These are phyloP conservation scores for Corythornis leucogaster DNA, from an alignment of 2,797 vertebrate genomes.

Conservation along the genomic window DNA sequence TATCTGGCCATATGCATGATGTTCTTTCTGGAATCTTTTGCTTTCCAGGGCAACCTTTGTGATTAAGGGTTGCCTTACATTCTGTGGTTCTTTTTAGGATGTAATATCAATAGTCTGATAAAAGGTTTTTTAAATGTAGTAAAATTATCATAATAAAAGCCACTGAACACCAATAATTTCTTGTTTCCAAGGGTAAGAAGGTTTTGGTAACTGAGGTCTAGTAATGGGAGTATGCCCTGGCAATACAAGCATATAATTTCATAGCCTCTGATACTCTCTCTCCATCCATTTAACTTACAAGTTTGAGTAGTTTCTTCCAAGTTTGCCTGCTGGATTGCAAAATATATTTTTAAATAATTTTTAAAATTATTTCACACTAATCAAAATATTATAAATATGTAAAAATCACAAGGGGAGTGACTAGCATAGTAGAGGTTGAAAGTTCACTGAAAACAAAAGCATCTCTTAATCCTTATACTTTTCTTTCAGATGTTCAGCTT, in stretches of 20 bases:
- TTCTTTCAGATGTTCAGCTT: background rate
- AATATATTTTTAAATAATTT: background rate
- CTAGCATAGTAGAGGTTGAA: background rate
- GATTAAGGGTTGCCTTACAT: background rate
- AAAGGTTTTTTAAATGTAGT: background rate
- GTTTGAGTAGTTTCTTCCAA: background rate
- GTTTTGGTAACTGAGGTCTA: background rate
- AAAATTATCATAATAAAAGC: background rate
- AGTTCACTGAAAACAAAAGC: background rate
- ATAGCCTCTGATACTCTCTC: background rate
- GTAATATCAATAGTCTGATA: background rate
- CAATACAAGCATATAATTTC: background rate
- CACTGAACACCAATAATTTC: background rate
- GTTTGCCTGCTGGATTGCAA: background rate
- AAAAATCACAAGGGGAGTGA: background rate
- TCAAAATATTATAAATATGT: background rate
- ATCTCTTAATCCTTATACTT: background rate
- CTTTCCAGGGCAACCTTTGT: accelerated
- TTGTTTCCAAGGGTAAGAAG: background rate
- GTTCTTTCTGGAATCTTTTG: background rate
- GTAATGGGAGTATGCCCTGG: background rate
- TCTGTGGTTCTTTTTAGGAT: background rate
- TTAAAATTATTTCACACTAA: background rate
- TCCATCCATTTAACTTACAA: background rate
- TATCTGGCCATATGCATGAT: background rate